Percentiles rank a stretch among this genome's conserved stretches.
phyloP scores from a whole-genome alignment of 2,113 vertebrate species.

The Spilogale gracilis region DNA sequence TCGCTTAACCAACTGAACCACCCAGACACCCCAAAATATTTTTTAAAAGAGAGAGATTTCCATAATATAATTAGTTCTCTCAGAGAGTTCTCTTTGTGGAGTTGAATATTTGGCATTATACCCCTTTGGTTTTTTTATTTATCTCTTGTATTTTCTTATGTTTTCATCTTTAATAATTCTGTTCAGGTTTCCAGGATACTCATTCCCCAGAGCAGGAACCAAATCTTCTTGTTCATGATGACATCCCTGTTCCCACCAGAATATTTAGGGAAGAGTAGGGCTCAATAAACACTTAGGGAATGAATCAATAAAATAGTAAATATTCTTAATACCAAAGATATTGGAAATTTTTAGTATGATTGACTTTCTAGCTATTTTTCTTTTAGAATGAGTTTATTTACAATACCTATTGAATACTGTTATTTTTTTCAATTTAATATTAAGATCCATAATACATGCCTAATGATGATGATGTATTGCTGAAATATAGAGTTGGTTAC shows the following conservation, averaged over 20 bases:
- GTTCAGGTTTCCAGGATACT: background rate
- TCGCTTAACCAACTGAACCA: too few relatives aligned
- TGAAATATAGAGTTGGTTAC: background rate
- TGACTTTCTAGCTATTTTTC: background rate
- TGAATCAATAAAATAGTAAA: background rate
- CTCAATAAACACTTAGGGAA: background rate
- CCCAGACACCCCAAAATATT: too few relatives aligned
- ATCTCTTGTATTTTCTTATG: background rate
- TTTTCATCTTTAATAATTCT: background rate
- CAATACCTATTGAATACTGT: background rate
- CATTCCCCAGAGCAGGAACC: background rate
- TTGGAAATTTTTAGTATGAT: background rate
- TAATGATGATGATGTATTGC: background rate
- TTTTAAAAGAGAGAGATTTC: background rate
- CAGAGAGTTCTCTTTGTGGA: background rate
- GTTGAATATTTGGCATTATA: background rate
- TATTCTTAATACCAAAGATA: background rate
- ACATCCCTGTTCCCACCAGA: background rate
- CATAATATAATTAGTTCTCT: background rate
- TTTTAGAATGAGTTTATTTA: conserved; percentile 29
- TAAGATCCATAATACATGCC: background rate
- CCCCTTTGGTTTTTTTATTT: too few relatives aligned
- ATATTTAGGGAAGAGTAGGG: background rate
- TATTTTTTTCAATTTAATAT: background rate
- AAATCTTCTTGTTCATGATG: background rate